Evolutionary conservation across 2,888 invertebrate species (phyloP).

Genomic region (Polyommatus icarus): DNA sequence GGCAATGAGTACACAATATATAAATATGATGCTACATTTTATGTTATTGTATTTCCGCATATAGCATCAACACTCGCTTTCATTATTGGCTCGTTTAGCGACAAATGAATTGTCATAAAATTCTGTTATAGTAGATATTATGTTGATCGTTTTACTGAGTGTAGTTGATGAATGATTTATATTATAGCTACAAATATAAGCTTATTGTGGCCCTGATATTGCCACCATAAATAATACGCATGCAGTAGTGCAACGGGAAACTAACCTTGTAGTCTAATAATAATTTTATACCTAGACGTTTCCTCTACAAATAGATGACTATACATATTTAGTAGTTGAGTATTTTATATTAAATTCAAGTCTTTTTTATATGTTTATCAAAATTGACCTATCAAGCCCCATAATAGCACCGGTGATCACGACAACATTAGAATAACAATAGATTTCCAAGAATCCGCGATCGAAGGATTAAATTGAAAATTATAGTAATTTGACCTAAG

Average conservation of each 20-base stretch:
- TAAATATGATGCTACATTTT: background rate
- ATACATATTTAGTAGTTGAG: constrained; percentile 45
- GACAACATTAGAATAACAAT: too few species aligned
- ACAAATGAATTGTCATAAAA: background rate
- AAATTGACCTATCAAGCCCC: background rate
- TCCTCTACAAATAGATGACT: constrained; percentile 56
- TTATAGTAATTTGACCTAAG: background rate
- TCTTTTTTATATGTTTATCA: background rate
- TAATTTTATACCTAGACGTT: constrained; percentile 69
- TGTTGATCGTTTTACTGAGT: background rate
- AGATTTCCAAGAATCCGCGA: too few species aligned
- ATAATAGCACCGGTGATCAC: too few species aligned
- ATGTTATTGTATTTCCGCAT: constrained; percentile 1
- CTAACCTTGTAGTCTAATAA: constrained; percentile 75
- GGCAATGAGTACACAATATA: background rate
- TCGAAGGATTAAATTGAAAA: background rate
- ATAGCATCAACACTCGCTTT: background rate
- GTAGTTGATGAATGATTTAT: background rate
- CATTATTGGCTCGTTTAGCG: background rate
- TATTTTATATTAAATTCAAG: background rate
- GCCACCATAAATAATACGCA: constrained; percentile 44
- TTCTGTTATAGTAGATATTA: background rate
- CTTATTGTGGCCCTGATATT: constrained; percentile 44
- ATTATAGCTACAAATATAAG: background rate
- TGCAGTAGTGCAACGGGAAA: constrained; percentile 60